Evolutionary conservation across 2,888 invertebrate species (phyloP).

Genomic region (Eupeodes luniger): DNA sequence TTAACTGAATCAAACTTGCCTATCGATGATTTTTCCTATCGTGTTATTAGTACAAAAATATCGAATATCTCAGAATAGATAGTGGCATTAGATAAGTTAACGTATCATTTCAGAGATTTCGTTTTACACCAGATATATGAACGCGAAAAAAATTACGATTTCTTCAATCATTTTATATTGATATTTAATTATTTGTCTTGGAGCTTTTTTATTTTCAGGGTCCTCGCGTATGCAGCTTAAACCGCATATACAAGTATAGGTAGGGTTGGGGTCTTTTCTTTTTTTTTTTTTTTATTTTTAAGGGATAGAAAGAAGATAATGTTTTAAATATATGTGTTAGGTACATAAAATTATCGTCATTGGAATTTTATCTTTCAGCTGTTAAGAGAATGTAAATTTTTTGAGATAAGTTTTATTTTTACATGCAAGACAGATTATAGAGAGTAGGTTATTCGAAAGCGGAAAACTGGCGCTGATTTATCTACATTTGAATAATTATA

Average conservation of each 20-base stretch:
- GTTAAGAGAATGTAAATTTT: background rate
- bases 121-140: conserved; percentile 77
- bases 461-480: background rate
- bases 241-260: background rate
- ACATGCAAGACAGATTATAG: background rate
- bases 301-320: conserved; percentile 22
- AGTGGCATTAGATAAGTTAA: conserved; percentile 85
- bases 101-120: conserved; percentile 84
- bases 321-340: background rate
- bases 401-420: conserved; percentile 12
- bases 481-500: background rate
- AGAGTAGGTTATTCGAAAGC: background rate
- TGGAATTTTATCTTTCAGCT: conserved; percentile 17
- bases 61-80: conserved; percentile 85
- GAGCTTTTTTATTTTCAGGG: background rate
- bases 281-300: background rate
- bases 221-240: background rate
- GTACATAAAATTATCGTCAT: background rate
- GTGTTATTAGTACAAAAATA: conserved; percentile 79
- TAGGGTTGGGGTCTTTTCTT: background rate
- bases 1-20: conserved; percentile 65
- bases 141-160: conserved; percentile 66
- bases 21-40: conserved; percentile 82
- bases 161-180: conserved; percentile 36
- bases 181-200: conserved; percentile 31